Base-by-base conservation (phyloP, 2,888 invertebrate genomes). In the Ochlodes sylvanus region DNA sequence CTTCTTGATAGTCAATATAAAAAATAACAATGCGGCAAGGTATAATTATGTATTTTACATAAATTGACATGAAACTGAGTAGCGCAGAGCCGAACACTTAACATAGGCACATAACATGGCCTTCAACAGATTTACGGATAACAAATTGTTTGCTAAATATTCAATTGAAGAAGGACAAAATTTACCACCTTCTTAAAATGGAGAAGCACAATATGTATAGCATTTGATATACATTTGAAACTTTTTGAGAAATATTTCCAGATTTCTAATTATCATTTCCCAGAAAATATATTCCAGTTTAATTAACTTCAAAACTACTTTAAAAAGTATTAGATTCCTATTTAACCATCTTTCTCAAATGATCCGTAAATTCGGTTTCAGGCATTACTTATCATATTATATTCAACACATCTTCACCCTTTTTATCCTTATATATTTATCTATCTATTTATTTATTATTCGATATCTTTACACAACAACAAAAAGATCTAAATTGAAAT, bases 21-120 rank as follows among this genome's bases (percentile, higher is more conserved):
- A 69, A 54, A 64, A 55, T 64, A 56, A 67, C 47, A 60, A 56
- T 41, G 54, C 69, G 70, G 71, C 71, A 71, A 70, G 71, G 57
- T 52, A 32, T 34, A 63, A 44, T 50, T 27, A 42, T 47, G 56
- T 17, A 44, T n/a, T n/a, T n/a, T 38, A 19, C 14, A 57, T 17
- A 41, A 19, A 15, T 34, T 34, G 47, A 52, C 7, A 21, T 14
- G 19, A 52, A 38, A 52, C 10, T 63, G 32, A 34, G 32, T 42
- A 21, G 44, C 14, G 7, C 15, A 42, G 41, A 42, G 52, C 2
- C 17, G 12, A 47, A 10, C 17, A 34, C 17, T 50, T 2, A 1
- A 15, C 32, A 14, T 32, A 42, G n/a, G 4, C 0, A 44, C 12
- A 38, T 6, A 32, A 47, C 12, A 19, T 7, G 15, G 15, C 7